Evolutionary conservation across 2,113 vertebrate species (phyloP).

Genomic region (Columbina picui): DNA sequence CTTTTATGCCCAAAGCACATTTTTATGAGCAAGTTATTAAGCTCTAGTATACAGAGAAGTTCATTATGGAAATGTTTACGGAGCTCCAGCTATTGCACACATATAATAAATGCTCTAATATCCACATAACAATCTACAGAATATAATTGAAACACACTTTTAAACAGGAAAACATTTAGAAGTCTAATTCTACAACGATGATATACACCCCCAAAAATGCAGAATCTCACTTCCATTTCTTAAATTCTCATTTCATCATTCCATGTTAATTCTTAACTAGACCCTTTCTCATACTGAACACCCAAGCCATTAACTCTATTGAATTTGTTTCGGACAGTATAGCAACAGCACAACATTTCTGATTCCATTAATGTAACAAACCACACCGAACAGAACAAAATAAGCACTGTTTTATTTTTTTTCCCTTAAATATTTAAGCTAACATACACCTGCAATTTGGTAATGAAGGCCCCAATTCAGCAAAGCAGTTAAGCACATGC

Average conservation of each 20-base stretch:
- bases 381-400: conserved; percentile 6
- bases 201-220: neutral
- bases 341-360: conserved; percentile 13
- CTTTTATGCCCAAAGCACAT: neutral
- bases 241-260: neutral
- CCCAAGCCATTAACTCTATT: neutral
- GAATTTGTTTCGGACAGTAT: neutral
- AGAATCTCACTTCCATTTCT: neutral
- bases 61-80: conserved; percentile 28
- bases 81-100: neutral
- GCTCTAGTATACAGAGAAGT: neutral
- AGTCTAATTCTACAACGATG: neutral
- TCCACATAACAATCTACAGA: neutral
- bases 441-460: conserved; percentile 52
- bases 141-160: neutral
- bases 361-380: conserved; percentile 2
- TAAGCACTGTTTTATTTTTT: neutral
- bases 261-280: neutral
- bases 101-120: neutral
- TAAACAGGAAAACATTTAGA: neutral
- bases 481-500: conserved; percentile 29
- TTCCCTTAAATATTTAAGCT: neutral
- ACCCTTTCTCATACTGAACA: neutral
- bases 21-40: conserved; percentile 36
- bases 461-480: conserved; percentile 53